Conservation (phyloP, 2,113 vertebrate species). For the Ptychochromis oligacanthus region DNA sequence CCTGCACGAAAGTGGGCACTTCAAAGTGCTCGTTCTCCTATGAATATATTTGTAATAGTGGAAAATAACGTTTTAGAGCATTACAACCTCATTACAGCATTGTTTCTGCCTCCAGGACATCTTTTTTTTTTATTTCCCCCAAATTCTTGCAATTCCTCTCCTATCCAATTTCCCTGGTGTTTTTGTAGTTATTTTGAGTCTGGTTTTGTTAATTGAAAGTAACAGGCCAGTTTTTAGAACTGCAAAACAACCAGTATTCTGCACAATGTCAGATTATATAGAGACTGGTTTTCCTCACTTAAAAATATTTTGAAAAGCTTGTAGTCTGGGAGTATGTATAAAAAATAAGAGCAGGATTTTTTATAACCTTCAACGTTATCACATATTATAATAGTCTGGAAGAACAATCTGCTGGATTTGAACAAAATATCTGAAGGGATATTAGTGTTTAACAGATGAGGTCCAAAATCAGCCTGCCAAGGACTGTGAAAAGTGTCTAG, state of each 20-base stretch:
- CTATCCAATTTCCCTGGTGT: background rate
- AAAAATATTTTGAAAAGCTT: background rate
- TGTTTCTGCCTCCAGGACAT: background rate
- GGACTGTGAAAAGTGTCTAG: conserved; percentile 26
- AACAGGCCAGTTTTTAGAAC: background rate
- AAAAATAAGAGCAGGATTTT: conserved; percentile 1
- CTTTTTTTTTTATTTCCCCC: background rate
- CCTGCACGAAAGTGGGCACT: background rate
- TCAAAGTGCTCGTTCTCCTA: background rate
- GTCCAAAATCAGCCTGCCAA: conserved; percentile 21
- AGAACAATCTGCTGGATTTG: background rate
- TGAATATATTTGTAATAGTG: background rate
- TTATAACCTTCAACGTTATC: background rate
- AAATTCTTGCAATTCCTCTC: background rate
- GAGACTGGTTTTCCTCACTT: background rate
- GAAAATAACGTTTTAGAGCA: background rate
- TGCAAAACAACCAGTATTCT: background rate
- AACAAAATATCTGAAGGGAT: conserved; percentile 22
- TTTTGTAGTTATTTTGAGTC: background rate
- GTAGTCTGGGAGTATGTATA: background rate
- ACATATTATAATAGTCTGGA: background rate
- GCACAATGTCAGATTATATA: background rate
- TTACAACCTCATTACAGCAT: conserved; percentile 6
- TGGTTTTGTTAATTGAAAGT: background rate
- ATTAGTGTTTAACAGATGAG: conserved; percentile 12